Conservation (phyloP, 2,888 invertebrate genomes). For the Cistogaster globosa region DNA sequence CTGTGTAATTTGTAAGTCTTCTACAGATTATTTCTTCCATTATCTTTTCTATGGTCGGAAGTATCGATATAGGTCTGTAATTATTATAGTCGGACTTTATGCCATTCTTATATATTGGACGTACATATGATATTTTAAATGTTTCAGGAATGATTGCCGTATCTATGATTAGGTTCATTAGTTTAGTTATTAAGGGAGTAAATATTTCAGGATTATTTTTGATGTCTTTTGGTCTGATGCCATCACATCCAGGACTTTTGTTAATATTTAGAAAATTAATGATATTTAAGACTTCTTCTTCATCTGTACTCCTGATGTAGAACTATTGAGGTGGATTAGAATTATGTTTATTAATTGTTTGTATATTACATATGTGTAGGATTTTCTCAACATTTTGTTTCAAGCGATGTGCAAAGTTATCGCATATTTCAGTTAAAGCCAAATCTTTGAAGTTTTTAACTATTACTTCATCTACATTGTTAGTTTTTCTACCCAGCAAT, state of each 20-base stretch:
- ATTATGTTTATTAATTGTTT: not conserved
- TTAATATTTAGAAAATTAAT: slow-evolving; percentile 5
- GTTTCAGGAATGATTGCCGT: no score
- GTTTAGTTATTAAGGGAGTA: not conserved
- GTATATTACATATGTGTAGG: slow-evolving; percentile 21
- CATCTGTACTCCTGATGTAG: not conserved
- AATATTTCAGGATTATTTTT: slow-evolving; percentile 9
- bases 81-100: no score
- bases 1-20: no score
- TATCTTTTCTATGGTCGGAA: no score
- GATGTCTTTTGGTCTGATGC: slow-evolving; percentile 35
- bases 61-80: no score
- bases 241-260: slow-evolving; percentile 22
- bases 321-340: no score
- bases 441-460: slow-evolving; percentile 22
- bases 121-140: no score
- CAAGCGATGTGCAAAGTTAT: slow-evolving; percentile 21
- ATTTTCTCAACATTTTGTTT: slow-evolving; percentile 28
- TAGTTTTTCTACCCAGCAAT: not conserved
- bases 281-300: slow-evolving; percentile 38
- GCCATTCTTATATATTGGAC: no score
- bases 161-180: not conserved
- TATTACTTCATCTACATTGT: not conserved
- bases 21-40: no score
- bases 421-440: not conserved